Conservation (phyloP, 2,113 vertebrate species). For the Hymenochirus boettgeri region DNA sequence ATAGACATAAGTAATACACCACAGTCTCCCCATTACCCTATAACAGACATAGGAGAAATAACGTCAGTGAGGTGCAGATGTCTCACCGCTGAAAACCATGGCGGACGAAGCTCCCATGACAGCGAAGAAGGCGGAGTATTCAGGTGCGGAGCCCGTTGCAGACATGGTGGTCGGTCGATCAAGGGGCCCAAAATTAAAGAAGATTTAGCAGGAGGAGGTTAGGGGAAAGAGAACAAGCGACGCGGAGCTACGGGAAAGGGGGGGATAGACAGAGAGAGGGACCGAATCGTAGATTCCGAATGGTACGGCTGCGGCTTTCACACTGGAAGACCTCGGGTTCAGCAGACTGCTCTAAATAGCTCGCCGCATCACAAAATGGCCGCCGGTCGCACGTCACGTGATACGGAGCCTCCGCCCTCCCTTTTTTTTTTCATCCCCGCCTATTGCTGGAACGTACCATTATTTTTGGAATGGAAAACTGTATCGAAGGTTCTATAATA, state of each 20-base stretch:
- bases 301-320: conserved; percentile 16
- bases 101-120: conserved; percentile 89
- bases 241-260: not conserved
- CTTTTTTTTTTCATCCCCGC: conserved; percentile 8
- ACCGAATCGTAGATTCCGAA: conserved; percentile 20
- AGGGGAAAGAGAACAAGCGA: not conserved
- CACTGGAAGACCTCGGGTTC: conserved; percentile 2
- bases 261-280: conserved; percentile 15
- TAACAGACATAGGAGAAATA: too few species aligned
- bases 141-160: conserved; percentile 54
- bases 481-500: not conserved
- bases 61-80: too few species aligned
- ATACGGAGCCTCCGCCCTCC: conserved; percentile 3
- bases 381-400: conserved; percentile 53
- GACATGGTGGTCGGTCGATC: conserved; percentile 49
- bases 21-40: too few species aligned
- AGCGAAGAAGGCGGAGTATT: conserved; percentile 87
- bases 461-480: not conserved
- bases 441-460: conserved; percentile 33
- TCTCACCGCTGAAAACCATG: conserved; percentile 92
- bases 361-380: conserved; percentile 71
- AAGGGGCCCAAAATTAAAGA: not conserved
- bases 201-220: not conserved
- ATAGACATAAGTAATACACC: too few species aligned
- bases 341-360: conserved; percentile 64